Conservation (phyloP, 2,888 invertebrate genomes). For the Volucella inflata region DNA sequence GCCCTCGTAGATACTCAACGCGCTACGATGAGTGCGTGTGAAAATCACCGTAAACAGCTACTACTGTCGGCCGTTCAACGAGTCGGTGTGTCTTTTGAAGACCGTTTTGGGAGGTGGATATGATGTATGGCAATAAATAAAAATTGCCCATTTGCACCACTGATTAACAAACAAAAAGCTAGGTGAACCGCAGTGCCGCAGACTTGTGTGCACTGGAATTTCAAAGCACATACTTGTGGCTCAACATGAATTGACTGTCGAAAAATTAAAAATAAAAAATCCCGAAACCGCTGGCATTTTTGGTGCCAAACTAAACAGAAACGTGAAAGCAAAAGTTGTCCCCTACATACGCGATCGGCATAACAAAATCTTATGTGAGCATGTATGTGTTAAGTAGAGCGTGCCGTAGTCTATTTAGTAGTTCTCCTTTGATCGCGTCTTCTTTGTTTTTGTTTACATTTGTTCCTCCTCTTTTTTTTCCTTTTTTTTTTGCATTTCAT, state of each 20-base stretch:
- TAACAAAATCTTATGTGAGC: conserved; percentile 35
- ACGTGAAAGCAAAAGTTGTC: conserved; percentile 69
- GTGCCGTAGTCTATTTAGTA: conserved; percentile 52
- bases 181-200: conserved; percentile 6
- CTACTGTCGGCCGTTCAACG: neutral
- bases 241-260: conserved; percentile 2
- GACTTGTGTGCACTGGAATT: conserved; percentile 12
- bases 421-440: conserved; percentile 55
- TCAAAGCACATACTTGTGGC: conserved; percentile 29
- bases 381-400: conserved; percentile 47
- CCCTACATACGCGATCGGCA: conserved; percentile 62
- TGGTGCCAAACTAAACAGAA: conserved; percentile 9
- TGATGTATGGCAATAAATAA: conserved; percentile 19
- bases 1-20: conserved; percentile 17
- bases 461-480: conserved; percentile 14
- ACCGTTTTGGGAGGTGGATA: conserved; percentile 40
- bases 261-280: conserved; percentile 2
- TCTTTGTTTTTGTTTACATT: conserved; percentile 70
- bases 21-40: conserved; percentile 49
- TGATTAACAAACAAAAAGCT: conserved; percentile 55
- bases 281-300: conserved; percentile 19
- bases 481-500: neutral
- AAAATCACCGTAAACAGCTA: conserved; percentile 26
- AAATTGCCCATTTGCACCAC: conserved; percentile 17
- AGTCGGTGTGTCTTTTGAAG: conserved; percentile 27